These are phyloP conservation scores for Zosterops borbonicus DNA, from an alignment of 2,113 vertebrate genomes.

Conservation along the genomic window DNA sequence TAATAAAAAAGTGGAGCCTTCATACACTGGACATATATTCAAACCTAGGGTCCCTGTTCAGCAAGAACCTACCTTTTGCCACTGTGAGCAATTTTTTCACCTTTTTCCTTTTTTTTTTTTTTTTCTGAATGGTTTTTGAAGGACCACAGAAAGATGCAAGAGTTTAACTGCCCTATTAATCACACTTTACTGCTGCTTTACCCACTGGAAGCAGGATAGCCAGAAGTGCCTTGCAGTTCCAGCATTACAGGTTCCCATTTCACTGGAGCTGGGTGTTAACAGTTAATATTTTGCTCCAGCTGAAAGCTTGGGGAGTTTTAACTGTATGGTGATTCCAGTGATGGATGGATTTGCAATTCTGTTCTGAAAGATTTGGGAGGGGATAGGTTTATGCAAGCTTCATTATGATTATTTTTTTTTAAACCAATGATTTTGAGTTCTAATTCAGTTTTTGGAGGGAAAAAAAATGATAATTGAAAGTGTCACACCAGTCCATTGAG, in stretches of 20 bases:
- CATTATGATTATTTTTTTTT: not conserved
- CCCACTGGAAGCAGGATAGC: not conserved
- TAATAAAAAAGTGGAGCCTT: no score
- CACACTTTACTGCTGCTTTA: slow-evolving; percentile 8
- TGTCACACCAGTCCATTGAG: not conserved
- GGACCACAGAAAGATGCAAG: not conserved
- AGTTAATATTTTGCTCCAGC: not conserved
- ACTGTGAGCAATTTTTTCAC: no score
- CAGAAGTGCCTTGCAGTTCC: not conserved
- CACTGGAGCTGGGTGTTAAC: not conserved
- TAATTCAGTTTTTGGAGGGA: not conserved
- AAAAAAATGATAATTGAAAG: not conserved
- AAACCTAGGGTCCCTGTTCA: no score
- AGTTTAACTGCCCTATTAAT: slow-evolving; percentile 45
- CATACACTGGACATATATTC: no score
- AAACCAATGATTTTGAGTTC: not conserved
- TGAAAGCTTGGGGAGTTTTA: not conserved
- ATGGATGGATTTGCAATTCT: not conserved
- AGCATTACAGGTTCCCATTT: not conserved
- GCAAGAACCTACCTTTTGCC: no score
- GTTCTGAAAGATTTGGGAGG: not conserved
- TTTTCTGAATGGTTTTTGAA: slow-evolving; percentile 51
- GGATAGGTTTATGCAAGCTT: not conserved
- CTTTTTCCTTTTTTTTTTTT: slow-evolving; percentile 22
- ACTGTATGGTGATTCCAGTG: not conserved